phyloP scores from a whole-genome alignment of 2,113 vertebrate genomes.

The Cebidichthys violaceus region DNA sequence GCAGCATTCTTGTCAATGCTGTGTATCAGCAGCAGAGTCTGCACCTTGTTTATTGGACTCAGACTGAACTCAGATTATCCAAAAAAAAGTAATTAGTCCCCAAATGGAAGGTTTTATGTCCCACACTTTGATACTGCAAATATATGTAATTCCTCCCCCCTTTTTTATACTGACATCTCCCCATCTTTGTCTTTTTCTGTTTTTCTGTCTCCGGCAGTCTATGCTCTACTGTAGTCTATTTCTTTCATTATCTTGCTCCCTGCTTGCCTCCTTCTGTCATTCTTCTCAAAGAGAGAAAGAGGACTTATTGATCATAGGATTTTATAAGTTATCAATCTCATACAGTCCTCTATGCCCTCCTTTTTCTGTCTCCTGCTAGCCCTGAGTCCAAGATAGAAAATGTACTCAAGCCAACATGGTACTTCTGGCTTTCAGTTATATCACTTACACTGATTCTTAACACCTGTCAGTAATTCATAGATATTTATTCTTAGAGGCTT shows the following conservation, averaged over 20 bases:
- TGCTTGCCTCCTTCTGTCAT: background rate
- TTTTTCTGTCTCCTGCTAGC: conserved; percentile 2
- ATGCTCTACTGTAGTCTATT: conserved; percentile 10
- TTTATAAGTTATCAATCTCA: conserved; percentile 45
- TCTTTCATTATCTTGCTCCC: background rate
- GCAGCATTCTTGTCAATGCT: background rate
- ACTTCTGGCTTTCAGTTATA: conserved; percentile 5
- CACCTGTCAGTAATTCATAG: conserved; percentile 10
- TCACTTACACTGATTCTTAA: conserved; percentile 12
- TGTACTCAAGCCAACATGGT: background rate
- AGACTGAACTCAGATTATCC: background rate
- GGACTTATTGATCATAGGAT: conserved; percentile 54
- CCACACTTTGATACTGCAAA: background rate
- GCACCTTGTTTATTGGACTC: background rate
- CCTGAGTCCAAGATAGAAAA: conserved; percentile 29
- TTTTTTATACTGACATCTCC: background rate
- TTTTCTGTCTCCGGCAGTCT: background rate
- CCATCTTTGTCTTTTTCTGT: background rate
- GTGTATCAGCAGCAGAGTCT: background rate
- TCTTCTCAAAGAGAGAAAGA: conserved; percentile 10
- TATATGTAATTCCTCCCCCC: background rate
- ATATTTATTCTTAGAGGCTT: conserved; percentile 28
- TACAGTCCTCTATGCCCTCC: conserved; percentile 13
- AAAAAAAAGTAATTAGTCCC: background rate
- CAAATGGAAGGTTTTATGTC: background rate